Evolutionary conservation across 2,113 vertebrate genomes (phyloP), one percentile per base, ranked within the genome.

Genomic region (Plectropomus leopardus): DNA sequence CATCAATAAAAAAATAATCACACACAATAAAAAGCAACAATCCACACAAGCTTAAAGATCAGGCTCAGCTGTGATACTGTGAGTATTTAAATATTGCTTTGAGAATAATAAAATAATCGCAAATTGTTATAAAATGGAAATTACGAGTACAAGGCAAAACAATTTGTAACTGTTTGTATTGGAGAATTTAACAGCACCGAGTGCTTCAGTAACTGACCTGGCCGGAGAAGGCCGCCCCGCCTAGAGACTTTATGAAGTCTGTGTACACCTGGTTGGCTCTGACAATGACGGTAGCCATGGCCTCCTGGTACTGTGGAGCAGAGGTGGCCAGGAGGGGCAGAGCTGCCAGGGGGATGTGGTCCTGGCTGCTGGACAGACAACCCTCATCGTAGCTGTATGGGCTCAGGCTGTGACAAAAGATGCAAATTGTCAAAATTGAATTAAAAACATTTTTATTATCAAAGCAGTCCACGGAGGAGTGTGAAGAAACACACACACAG

Each of bases 371-470:
- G 93, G 96, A 97, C 69, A 98, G 94, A 73, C 97, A 97, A 79
- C 94, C 95, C 89, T 97, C 97, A 5, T 99, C 98, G 0, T 97
- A 98, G 93, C 97, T 97, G 93, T 97, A 99, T 23, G 98, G 98
- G 84, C 96, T 99, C 83, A 99, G 93, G 92, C 98, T 99, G 86
- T 19, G 45, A 11, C 83, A 55, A 80, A 65, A 78, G 8, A 83
- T 1, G 59, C 44, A 83, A 40, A 23, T 3, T 3, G 8, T 47
- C 21, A 21, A 58, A 72, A 73, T 36, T 14, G 21, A 42, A 48
- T 57, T 5, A 30, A 11, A 14, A 48, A 17, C 13, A 45, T 47
- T 24, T 58, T 54, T 65, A 17, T 5, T 51, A 60, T 51, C 34
- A 75, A 51, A 4, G 14, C n/a, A 53, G 72, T 48, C 34, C 17